phyloP scores from a whole-genome alignment of 92 coral and sea anemone species.

The Epizoanthus illoricatus region DNA sequence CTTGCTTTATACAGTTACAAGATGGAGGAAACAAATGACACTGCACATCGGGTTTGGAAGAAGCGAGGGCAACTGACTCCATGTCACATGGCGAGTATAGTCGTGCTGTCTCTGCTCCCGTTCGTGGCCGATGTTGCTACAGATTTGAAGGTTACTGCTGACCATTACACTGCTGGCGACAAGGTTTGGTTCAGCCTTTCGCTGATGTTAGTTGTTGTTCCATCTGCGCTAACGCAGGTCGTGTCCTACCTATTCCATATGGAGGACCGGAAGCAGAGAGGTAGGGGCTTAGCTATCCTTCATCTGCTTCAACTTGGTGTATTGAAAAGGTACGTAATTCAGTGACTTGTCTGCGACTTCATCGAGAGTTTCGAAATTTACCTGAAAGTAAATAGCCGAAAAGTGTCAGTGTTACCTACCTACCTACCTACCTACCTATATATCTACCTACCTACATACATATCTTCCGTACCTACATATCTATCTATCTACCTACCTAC shows the following conservation, averaged over 20 bases:
- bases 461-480: background rate
- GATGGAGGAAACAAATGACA: background rate
- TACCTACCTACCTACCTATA: too few relatives aligned
- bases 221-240: constrained; percentile 4
- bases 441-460: too few relatives aligned
- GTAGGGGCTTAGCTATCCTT: background rate
- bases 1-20: background rate
- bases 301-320: constrained; percentile 32
- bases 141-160: constrained; percentile 25
- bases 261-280: background rate
- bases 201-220: constrained; percentile 7
- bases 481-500: too few relatives aligned
- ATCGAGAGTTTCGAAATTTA: background rate
- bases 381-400: too few relatives aligned
- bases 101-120: background rate
- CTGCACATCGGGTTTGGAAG: constrained; percentile 15
- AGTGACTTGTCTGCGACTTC: background rate
- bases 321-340: constrained; percentile 5
- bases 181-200: constrained; percentile 6
- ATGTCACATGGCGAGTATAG: background rate
- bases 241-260: constrained; percentile 21
- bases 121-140: constrained; percentile 13
- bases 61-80: constrained; percentile 9
- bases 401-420: background rate
- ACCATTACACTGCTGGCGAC: constrained; percentile 26